Conservation (phyloP, 2,113 vertebrate species). For the Bagarius yarrelli region DNA sequence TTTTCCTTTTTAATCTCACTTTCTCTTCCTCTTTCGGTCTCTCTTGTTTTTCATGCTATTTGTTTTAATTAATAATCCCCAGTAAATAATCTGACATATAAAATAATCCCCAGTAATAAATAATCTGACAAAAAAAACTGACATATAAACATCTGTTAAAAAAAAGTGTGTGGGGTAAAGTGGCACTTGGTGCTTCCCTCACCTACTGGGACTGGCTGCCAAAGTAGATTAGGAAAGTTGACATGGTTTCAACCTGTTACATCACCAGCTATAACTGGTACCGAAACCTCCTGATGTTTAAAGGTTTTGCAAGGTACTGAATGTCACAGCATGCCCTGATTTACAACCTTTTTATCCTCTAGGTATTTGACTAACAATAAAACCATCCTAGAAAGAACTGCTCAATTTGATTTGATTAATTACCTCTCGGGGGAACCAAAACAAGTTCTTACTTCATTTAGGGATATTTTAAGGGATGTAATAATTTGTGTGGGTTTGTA, state of each 20-base stretch:
- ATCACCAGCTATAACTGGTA: constrained; percentile 12
- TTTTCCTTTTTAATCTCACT: neutral
- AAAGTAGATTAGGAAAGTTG: neutral
- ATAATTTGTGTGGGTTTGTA: too few relatives aligned
- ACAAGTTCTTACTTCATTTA: neutral
- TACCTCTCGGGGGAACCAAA: neutral
- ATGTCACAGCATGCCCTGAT: neutral
- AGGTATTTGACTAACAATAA: neutral
- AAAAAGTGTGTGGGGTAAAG: neutral
- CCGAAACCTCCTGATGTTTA: neutral
- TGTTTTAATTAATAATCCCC: neutral
- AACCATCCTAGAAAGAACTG: neutral
- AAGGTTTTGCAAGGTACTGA: neutral
- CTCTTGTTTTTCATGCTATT: neutral
- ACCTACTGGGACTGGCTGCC: neutral
- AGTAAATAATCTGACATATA: neutral
- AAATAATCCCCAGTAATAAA: too few relatives aligned
- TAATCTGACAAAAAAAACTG: neutral
- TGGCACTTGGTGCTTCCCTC: neutral
- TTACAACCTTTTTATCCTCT: constrained; percentile 8
- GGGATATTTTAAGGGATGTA: neutral
- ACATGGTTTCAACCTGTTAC: constrained; percentile 27
- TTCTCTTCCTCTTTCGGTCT: neutral
- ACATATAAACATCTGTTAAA: neutral
- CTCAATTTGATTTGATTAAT: neutral